phyloP scores from a whole-genome alignment of 2,888 invertebrate genomes.

The Drosophila cognata region DNA sequence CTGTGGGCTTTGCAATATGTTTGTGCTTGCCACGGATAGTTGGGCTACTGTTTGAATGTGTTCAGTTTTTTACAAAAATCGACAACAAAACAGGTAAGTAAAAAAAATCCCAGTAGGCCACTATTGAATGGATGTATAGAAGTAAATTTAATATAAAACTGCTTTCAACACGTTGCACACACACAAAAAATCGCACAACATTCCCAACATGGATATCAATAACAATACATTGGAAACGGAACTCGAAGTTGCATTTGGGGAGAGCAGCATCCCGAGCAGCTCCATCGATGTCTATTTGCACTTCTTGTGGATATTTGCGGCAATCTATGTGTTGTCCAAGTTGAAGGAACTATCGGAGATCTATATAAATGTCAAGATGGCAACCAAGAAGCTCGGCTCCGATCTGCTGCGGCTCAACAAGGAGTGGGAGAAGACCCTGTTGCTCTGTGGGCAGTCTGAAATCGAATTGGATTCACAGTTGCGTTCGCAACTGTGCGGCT shows the following conservation, averaged over 20 bases:
- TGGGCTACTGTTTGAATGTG: slow-evolving; percentile 38
- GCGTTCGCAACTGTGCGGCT: slow-evolving; percentile 27
- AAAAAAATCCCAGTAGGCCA: slow-evolving; percentile 26
- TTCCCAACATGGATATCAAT: slow-evolving; percentile 12
- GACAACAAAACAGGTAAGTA: slow-evolving; percentile 32
- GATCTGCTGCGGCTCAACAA: slow-evolving; percentile 49
- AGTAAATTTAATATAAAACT: background rate
- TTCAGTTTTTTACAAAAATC: background rate
- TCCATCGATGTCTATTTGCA: slow-evolving; percentile 63
- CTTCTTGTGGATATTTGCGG: slow-evolving; percentile 73
- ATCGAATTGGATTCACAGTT: slow-evolving; percentile 52
- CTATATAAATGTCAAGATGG: slow-evolving; percentile 56
- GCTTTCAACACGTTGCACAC: background rate
- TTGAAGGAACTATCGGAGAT: slow-evolving; percentile 65
- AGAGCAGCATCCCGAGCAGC: slow-evolving; percentile 23
- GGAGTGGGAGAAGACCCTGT: slow-evolving; percentile 65
- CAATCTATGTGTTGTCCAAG: slow-evolving; percentile 72
- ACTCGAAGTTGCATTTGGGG: slow-evolving; percentile 5
- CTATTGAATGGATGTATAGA: background rate
- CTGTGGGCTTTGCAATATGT: slow-evolving; percentile 23
- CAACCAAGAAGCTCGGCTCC: slow-evolving; percentile 22
- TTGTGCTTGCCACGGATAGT: slow-evolving; percentile 24
- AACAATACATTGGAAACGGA: slow-evolving; percentile 38
- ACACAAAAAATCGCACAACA: slow-evolving; percentile 11
- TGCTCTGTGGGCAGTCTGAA: slow-evolving; percentile 56